Conservation (phyloP, 2,888 invertebrate genomes). For the Alloplasta piceator region DNA sequence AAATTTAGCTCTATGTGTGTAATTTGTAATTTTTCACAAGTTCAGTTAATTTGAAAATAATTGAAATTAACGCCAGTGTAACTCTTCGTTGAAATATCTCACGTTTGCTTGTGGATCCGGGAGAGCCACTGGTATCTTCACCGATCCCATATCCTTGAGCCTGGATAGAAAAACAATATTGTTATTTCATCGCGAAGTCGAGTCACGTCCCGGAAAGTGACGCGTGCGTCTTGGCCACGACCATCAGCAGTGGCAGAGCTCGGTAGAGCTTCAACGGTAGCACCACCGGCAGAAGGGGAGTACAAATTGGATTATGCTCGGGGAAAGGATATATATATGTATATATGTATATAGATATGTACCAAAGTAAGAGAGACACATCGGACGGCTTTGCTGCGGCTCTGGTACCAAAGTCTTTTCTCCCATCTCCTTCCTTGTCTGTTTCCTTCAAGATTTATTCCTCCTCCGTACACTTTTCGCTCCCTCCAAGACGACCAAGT, state of each 20-base stretch:
- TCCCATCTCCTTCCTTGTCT: slow-evolving; percentile 22
- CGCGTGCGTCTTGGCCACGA: slow-evolving; percentile 72
- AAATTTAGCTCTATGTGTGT: neutral
- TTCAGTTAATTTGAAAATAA: slow-evolving; percentile 10
- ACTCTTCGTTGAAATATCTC: slow-evolving; percentile 10
- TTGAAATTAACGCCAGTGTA: neutral
- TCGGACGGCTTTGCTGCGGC: slow-evolving; percentile 51
- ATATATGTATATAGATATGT: slow-evolving; percentile 46
- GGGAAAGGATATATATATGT: slow-evolving; percentile 67
- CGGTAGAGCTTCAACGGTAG: slow-evolving; percentile 28
- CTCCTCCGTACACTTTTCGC: slow-evolving; percentile 36
- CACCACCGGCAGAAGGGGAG: slow-evolving; percentile 72
- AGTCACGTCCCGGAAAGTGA: slow-evolving; percentile 80
- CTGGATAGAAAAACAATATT: slow-evolving; percentile 80
- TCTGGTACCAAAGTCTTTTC: slow-evolving; percentile 67
- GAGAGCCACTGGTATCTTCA: slow-evolving; percentile 18
- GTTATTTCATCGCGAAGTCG: slow-evolving; percentile 81
- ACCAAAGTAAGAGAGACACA: slow-evolving; percentile 54
- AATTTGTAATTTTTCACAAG: too few species aligned
- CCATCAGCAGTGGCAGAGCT: slow-evolving; percentile 19
- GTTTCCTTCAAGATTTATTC: slow-evolving; percentile 41
- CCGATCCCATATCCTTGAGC: slow-evolving; percentile 59
- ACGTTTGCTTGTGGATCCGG: slow-evolving; percentile 46
- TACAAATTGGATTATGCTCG: slow-evolving; percentile 81
- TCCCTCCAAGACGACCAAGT: slow-evolving; percentile 16